Base-by-base conservation (phyloP, 2,888 invertebrate genomes). In the Hedychridium roseum region DNA sequence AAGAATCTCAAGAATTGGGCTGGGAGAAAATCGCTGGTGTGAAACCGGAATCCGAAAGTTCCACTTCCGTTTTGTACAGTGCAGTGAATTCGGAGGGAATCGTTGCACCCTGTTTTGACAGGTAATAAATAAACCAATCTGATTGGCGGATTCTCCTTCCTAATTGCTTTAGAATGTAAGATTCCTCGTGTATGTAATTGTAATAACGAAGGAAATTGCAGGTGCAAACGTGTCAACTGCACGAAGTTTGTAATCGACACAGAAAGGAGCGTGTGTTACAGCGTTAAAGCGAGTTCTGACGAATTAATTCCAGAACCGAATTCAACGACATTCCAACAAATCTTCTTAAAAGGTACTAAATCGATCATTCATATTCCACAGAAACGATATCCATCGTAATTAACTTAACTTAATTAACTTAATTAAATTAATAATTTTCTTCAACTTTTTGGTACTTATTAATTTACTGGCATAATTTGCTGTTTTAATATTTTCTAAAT, bases 261-360 rank as follows among this genome's bases (percentile, higher is more conserved):
- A 18, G 62, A 63, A 4, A 64, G 58, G 15, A 73, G 72, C 37
- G 57, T 64, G 7, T 76, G 76, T 42, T 66, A 68, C 49, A 64
- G 59, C 41, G 61, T 76, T 2, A 43, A 56, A 40, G 43, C 60
- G 9, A 66, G 68, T n/a, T 70, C 73, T 27, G 62, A 71, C 5
- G 74, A 79, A 26, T 70, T 74, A 14, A 66, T 74, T 12, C 74
- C 82, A 2, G 86, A 87, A 63, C 82, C 83, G 32, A 83, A 84
- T 60, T 82, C 82, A 2, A 85, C 84, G 3, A 88, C 86, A 79
- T 90, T 87, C 68, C 84, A 84, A 59, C 87, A 87, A 78, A 82
- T 83, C 36, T 89, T 89, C 67, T 71, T 87, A 53, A 79, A 81
- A 76, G 82, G 86, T 85, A 74, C 71, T 78, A n/a, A n/a, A n/a